Base-by-base conservation (phyloP, 1,140 invertebrate genomes). In the Campoletis sonorensis region DNA sequence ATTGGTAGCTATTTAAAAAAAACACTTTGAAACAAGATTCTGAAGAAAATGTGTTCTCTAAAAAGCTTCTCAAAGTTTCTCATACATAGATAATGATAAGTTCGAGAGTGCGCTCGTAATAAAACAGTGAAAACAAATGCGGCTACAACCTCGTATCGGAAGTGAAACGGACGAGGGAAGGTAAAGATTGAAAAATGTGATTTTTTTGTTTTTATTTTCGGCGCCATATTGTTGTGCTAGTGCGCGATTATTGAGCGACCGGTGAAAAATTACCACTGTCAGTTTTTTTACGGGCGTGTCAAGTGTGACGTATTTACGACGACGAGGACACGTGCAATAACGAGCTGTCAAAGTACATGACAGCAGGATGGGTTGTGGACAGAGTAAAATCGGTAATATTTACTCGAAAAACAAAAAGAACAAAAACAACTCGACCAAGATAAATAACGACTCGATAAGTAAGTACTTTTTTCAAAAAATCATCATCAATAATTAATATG, bases 351-450 rank as follows among this genome's bases (percentile, higher is more conserved):
- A 76, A 58, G 8, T 16, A 15, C 16, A 8, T 15, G 33, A 81
- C 75, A 82, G 78, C 88, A 90, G 85, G 79, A 94, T 94, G 93
- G 93, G 93, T 92, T 94, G 93, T 90, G 93, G 93, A 80, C 93
- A 93, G 85, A 94, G 93, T 87, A 93, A 93, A 80, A 93, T 94
- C 84, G 92, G 92, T 76, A 93, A 92, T 83, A 93, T 93, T 81
- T 93, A 93, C 87, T 91, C 92, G 10, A 93, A 93, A 82, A 93
- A 93, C 79, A 91, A 92, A 81, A 93, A 93, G 84, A 93, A 92
- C 82, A 93, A 93, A 85, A 93, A 89, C 75, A 90, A 85, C 76
- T 87, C 86, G 45, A 76, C 84, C 27, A 93, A 93, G 85, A 93
- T 93, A 82, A 92, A 91, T 85, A 92, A 91, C 26, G 88, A 90